Percentiles rank a stretch among this genome's conserved stretches.
Conservation (phyloP, 2,797 vertebrate genomes). For the Allobates femoralis region DNA sequence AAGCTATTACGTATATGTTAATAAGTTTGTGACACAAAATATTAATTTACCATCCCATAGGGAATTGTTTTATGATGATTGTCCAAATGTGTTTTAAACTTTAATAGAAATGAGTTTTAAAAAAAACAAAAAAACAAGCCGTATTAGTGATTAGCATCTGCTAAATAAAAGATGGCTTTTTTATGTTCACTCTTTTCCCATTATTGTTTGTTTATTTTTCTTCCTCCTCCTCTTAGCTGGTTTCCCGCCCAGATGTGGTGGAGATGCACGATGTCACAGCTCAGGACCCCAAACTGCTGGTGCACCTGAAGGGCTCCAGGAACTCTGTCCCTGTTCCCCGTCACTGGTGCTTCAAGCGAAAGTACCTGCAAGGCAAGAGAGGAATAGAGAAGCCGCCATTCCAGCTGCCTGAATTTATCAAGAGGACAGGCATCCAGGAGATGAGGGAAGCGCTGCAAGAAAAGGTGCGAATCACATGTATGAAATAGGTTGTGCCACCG, state of each 20-base stretch:
- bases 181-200: background rate
- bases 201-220: background rate
- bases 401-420: constrained; percentile 94
- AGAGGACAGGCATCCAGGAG: constrained; percentile 94
- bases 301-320: constrained; percentile 93
- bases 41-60: too few species aligned
- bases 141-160: too few species aligned
- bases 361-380: constrained; percentile 94
- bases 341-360: constrained; percentile 97
- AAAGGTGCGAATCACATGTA: too few species aligned
- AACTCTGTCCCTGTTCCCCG: constrained; percentile 94
- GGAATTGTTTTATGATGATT: too few species aligned
- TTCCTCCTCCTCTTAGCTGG: constrained; percentile 75
- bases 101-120: too few species aligned
- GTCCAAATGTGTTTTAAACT: too few species aligned
- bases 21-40: too few species aligned
- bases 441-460: constrained; percentile 96
- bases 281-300: constrained; percentile 92
- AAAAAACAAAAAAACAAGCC: too few species aligned
- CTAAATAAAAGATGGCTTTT: too few species aligned
- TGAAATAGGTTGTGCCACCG: too few species aligned
- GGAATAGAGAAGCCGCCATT: constrained; percentile 97
- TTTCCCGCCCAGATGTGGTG: constrained; percentile 91
- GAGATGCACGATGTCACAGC: constrained; percentile 97
- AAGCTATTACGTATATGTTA: too few species aligned